Evolutionary conservation across 2,797 vertebrate species (phyloP), one percentile per base, ranked within the genome.

Genomic region (Rhinophrynus dorsalis): DNA sequence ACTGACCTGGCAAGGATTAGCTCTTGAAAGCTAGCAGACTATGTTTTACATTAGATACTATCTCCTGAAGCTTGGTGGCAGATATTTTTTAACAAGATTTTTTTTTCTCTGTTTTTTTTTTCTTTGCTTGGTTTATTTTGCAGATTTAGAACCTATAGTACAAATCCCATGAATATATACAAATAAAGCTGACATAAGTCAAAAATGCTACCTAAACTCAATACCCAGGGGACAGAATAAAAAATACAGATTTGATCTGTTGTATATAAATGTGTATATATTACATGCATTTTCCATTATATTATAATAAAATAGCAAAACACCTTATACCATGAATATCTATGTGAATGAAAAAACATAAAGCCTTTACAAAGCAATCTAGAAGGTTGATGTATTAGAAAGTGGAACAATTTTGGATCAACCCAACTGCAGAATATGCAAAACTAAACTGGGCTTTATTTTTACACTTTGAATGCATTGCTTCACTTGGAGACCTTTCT

Each of bases 1-100:
- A 73, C 37, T 73, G 70, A 66, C 62, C 70, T 73, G 70, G 27
- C 37, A 37, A 33, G 69, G 62, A 66, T 66, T 65, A 72, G 54
- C 54, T 50, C 27, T 58, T 21, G 29, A 40, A 58, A 60, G 27
- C 20, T n/a, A 60, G 45, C 54, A 35, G 26, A 73, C 62, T 52
- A 51, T 66, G 47, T 45, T 66, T 73, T 59, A 45, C 55, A 60
- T 54, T 37, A 54, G 35, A 54, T 11, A 24, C 12, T 72, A 56
- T 40, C 60, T 58, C 42, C 35, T 18, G 26, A 42, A 48, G 8
- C 50, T 24, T 66, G 24, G 11, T 29, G 35, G 13, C 24, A 42
- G 26, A 58, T 15, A 23, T 20, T 65, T 42, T 60, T 64, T 52
- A 67, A 55, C 66, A 73, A 45, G 32, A 13, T 26, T 42, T 2